Percentiles rank a stretch among this genome's conserved stretches.
Evolutionary conservation across 2,888 invertebrate genomes (phyloP).

Genomic region (Aphodius granarius): DNA sequence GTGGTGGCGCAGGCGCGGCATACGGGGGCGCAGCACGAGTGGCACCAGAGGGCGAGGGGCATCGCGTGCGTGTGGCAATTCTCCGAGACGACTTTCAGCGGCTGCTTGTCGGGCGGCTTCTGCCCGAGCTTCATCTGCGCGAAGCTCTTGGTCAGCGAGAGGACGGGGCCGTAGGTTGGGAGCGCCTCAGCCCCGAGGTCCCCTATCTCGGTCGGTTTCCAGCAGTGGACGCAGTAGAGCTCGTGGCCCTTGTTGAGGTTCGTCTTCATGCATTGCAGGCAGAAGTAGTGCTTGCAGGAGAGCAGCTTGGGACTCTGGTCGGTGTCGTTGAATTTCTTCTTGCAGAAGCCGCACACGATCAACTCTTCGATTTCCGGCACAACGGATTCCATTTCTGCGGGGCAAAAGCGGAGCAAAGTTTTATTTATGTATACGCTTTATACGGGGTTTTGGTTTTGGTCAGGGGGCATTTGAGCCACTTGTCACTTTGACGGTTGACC

Average conservation of each 20-base stretch:
- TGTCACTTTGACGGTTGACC: not conserved
- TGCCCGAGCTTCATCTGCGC: conserved; percentile 60
- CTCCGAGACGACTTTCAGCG: conserved; percentile 55
- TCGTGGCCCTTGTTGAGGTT: conserved; percentile 69
- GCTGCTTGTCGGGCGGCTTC: conserved; percentile 53
- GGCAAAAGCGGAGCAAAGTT: conserved; percentile 3
- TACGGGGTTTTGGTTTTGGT: not conserved
- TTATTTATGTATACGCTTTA: not conserved
- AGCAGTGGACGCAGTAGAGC: conserved; percentile 72
- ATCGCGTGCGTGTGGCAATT: conserved; percentile 73
- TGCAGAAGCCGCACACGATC: conserved; percentile 75
- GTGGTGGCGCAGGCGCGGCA: conserved; percentile 70
- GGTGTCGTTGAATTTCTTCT: conserved; percentile 72
- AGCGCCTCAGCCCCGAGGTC: conserved; percentile 67
- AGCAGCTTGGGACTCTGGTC: conserved; percentile 74
- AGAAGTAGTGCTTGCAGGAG: conserved; percentile 77
- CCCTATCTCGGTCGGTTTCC: conserved; percentile 72
- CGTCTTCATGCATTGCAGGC: conserved; percentile 72
- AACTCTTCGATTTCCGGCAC: conserved; percentile 73
- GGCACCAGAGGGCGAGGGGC: conserved; percentile 73
- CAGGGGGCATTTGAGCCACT: not conserved
- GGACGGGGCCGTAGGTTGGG: conserved; percentile 69
- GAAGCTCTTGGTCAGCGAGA: conserved; percentile 67
- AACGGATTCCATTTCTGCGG: conserved; percentile 62
- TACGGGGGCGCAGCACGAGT: conserved; percentile 64